phyloP scores from a whole-genome alignment of 1,140 invertebrate species.

The Drosophila pallidifrons region DNA sequence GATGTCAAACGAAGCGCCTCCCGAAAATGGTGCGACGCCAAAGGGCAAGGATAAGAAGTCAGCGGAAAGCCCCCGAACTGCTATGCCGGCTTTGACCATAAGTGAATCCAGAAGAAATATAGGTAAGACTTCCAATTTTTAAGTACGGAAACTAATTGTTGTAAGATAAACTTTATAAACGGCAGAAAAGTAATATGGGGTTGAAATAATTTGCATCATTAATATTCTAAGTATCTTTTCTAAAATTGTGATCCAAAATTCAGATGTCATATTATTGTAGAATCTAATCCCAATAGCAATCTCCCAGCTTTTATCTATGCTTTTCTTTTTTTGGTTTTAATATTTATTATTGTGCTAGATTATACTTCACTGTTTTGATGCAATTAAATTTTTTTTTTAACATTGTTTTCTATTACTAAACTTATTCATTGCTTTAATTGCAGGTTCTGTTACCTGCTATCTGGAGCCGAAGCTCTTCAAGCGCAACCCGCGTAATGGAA shows the following conservation, averaged over 20 bases:
- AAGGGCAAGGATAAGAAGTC: constrained; percentile 65
- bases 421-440: not conserved
- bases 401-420: not conserved
- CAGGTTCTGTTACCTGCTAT: constrained; percentile 89
- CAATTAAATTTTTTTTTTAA: not conserved
- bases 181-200: no score
- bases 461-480: constrained; percentile 89
- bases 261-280: no score
- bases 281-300: no score
- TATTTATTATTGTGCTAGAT: no score
- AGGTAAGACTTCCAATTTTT: constrained; percentile 38
- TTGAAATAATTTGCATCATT: no score
- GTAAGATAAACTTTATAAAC: no score
- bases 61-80: constrained; percentile 60
- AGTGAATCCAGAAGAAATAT: constrained; percentile 81
- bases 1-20: constrained; percentile 20
- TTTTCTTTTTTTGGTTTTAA: no score
- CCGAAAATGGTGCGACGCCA: constrained; percentile 40
- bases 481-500: constrained; percentile 87
- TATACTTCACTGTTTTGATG: not conserved
- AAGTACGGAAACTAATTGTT: no score
- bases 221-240: no score
- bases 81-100: constrained; percentile 74
- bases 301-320: no score
- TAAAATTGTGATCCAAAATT: no score